These are phyloP conservation scores for Cenopis cana DNA, from an alignment of 2,888 invertebrate species.

Conservation along the genomic window DNA sequence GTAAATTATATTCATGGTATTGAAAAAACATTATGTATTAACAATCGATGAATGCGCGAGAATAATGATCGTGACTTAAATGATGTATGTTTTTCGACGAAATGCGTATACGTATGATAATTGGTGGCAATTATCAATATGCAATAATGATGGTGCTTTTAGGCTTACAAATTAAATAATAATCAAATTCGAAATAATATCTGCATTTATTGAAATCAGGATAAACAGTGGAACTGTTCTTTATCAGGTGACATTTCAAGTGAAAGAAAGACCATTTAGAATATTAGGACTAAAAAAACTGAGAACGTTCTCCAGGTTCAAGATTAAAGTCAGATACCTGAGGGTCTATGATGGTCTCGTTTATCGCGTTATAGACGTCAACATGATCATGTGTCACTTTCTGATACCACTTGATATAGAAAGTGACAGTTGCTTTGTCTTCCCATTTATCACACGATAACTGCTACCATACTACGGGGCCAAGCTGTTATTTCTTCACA, in stretches of 20 bases:
- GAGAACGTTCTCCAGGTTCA: no score
- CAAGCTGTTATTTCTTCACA: no score
- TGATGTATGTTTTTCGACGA: constrained; percentile 14
- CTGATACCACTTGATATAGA: no score
- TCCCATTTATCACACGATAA: no score
- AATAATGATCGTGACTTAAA: constrained; percentile 11
- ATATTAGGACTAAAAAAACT: neutral
- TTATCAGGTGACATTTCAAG: neutral
- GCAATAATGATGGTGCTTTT: constrained; percentile 7
- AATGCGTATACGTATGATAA: no score
- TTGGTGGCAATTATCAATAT: constrained; percentile 20
- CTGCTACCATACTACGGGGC: no score
- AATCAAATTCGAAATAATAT: neutral
- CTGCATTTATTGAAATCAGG: neutral
- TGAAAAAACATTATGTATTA: constrained; percentile 26
- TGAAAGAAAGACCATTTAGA: no score
- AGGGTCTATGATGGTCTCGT: no score
- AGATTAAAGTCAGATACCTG: no score
- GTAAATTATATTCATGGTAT: constrained; percentile 34
- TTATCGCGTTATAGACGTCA: no score
- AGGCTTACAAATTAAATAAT: constrained; percentile 1
- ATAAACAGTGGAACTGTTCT: neutral
- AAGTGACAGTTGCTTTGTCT: no score
- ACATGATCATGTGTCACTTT: no score
- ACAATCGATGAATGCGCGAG: neutral